Conservation (phyloP, 1,140 invertebrate genomes). For the Drosophila bocqueti region DNA sequence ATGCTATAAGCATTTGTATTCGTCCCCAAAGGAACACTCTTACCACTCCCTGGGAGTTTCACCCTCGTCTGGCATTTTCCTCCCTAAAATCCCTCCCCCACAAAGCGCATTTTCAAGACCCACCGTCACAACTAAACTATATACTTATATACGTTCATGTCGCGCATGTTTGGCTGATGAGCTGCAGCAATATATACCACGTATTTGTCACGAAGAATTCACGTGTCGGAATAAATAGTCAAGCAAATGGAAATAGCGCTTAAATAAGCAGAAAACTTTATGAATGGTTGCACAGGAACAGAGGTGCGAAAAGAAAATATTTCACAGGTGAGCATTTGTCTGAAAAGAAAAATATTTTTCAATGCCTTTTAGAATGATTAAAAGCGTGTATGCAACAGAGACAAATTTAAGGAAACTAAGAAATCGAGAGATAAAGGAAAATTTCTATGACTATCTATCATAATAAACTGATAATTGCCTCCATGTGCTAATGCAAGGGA, state of each 20-base stretch:
- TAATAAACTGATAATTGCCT: conserved; percentile 21
- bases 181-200: conserved; percentile 42
- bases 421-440: not conserved
- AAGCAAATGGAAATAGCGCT: conserved; percentile 13
- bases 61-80: conserved; percentile 8
- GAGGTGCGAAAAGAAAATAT: conserved; percentile 19
- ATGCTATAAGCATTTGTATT: conserved; percentile 29
- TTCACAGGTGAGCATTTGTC: not conserved
- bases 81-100: not conserved
- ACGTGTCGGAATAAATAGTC: conserved; percentile 46
- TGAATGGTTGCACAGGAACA: conserved; percentile 22
- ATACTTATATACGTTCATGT: conserved; percentile 15
- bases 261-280: conserved; percentile 34
- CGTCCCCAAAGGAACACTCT: conserved; percentile 15
- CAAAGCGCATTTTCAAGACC: conserved; percentile 31
- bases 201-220: conserved; percentile 46
- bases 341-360: not conserved
- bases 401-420: not conserved
- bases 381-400: not conserved
- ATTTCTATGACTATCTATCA: no score
- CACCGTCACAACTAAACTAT: conserved; percentile 10
- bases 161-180: conserved; percentile 43
- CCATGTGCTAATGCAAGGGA: not conserved
- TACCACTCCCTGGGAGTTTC: not conserved
- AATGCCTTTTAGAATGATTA: not conserved